phyloP scores from a whole-genome alignment of 64 coral and sea anemone species.

The Dendronephthya gigantea region DNA sequence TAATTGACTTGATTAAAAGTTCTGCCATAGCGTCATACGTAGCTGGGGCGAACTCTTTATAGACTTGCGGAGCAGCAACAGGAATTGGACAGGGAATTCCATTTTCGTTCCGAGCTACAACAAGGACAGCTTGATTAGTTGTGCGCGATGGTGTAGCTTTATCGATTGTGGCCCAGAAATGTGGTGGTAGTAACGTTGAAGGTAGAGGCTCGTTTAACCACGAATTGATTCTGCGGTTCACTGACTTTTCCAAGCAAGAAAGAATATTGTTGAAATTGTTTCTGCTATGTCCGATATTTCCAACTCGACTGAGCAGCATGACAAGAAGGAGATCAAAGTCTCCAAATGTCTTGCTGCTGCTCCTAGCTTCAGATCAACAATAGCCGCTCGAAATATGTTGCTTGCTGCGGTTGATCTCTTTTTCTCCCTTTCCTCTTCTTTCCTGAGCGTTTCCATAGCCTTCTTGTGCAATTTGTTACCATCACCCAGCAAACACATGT shows the following conservation, averaged over 20 bases:
- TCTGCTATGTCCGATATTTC: not conserved
- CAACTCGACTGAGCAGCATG: slow-evolving; percentile 5
- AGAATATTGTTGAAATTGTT: not conserved
- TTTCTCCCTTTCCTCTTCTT: slow-evolving; percentile 6
- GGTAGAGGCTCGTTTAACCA: not conserved
- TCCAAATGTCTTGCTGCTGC: not conserved
- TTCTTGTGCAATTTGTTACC: no score
- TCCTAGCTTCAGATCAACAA: not conserved
- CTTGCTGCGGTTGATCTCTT: not conserved
- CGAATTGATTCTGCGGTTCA: not conserved
- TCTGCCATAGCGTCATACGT: not conserved
- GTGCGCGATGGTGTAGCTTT: not conserved
- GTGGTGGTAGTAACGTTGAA: not conserved
- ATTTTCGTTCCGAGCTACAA: not conserved
- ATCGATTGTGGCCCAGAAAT: not conserved
- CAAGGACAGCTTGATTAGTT: not conserved
- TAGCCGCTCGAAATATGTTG: not conserved
- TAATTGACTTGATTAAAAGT: not conserved
- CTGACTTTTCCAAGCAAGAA: not conserved
- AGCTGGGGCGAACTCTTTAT: not conserved
- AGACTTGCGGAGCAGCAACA: not conserved
- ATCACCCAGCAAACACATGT: not conserved
- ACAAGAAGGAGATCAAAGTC: slow-evolving; percentile 6
- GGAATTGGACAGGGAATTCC: not conserved
- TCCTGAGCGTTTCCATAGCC: not conserved